These are phyloP conservation scores for Musca domestica DNA, from an alignment of 1,140 invertebrate species.

Conservation along the genomic window DNA sequence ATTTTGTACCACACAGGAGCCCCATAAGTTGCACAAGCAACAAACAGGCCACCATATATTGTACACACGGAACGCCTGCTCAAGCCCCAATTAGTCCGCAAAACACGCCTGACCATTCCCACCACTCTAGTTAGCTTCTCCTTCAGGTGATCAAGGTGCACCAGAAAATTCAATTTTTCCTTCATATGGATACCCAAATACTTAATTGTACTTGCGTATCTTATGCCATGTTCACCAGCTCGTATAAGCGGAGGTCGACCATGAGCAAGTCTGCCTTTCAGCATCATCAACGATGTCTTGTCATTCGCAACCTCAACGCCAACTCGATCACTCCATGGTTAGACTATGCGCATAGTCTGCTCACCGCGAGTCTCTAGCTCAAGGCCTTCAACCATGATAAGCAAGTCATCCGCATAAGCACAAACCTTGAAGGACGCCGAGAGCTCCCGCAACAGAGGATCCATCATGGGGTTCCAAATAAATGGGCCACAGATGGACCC, in stretches of 20 bases:
- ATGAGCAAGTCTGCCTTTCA: no score
- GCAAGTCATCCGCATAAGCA: conserved; percentile 35
- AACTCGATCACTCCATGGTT: not conserved
- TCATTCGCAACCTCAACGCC: conserved; percentile 7
- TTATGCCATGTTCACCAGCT: not conserved
- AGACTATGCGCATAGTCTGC: conserved; percentile 3
- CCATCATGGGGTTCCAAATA: conserved; percentile 38
- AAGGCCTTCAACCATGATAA: conserved; percentile 23
- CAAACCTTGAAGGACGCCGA: conserved; percentile 15
- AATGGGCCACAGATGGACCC: conserved; percentile 30
- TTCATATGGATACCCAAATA: not conserved
- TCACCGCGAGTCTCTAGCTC: conserved; percentile 23
- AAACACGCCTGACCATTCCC: not conserved
- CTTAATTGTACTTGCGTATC: not conserved
- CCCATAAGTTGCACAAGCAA: conserved; percentile 17
- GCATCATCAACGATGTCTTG: not conserved
- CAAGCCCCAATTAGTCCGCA: conserved; percentile 6
- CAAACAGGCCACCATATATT: conserved; percentile 22
- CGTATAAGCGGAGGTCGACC: not conserved
- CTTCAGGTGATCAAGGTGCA: not conserved
- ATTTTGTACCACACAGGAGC: conserved; percentile 1
- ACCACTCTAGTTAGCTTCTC: no score
- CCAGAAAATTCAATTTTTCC: not conserved
- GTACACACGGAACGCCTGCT: not conserved
- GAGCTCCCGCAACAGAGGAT: conserved; percentile 26